Evolutionary conservation across 1,140 invertebrate species (phyloP), one percentile per base, ranked within the genome.

Genomic region (Lutraria rhynchaena): DNA sequence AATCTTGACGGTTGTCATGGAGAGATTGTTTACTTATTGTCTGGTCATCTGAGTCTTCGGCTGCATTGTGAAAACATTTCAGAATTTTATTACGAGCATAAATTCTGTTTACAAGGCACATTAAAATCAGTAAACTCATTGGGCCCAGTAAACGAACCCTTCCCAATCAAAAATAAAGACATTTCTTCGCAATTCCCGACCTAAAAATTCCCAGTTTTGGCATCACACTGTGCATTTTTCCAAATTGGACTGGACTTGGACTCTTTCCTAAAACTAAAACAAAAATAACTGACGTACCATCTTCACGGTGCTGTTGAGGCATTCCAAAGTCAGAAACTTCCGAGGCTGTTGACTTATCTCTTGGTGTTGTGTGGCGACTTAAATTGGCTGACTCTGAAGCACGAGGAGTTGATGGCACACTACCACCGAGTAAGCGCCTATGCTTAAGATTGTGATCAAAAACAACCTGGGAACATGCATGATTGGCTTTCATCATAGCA

Each of bases 401-500:
- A 31, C 78, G 67, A 22, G 78, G 78, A 7, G 78, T 81, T 13
- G 37, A 19, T 0, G 69, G 70, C 13, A 74, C 24, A 35, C 78
- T 81, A 57, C 70, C 60, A 3, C 35, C 4, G 9, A 73, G 24
- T 3, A 44, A 29, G 5, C 27, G 37, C 15, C 57, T 55, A 19
- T 44, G 57, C 29, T 71, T 81, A 0, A 63, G 7, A 41, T 75
- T 81, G 74, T 89, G 84, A 57, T 88, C 88, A 33, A 85, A 61
- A 49, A 89, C 86, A n/a, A 89, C 81, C 80, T 87, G 86, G 22
- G 83, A 85, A 69, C 89, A 90, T 2, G 80, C 81, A 51, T 90
- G 86, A 41, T 89, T 85, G 22, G 85, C 88, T 35, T 85, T 80
- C 58, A 89, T 86, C n/a, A 85, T 81, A 9, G 89, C 88, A 83